Evolutionary conservation across 2,113 vertebrate genomes (phyloP).

Genomic region (Mesocricetus auratus): DNA sequence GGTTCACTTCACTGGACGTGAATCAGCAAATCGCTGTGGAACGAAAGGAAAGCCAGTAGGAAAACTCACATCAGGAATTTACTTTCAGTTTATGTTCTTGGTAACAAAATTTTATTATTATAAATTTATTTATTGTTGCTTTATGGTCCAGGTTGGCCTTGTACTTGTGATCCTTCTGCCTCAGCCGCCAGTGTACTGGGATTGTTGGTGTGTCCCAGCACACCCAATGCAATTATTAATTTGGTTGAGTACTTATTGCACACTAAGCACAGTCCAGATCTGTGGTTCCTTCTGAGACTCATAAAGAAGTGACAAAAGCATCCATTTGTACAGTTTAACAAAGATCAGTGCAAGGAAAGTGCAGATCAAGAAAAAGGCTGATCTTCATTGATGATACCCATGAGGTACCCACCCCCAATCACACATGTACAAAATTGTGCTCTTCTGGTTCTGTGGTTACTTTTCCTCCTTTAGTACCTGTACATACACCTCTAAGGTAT

Average conservation of each 20-base stretch:
- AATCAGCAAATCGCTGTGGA: not conserved
- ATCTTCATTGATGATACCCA: not conserved
- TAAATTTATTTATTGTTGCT: not conserved
- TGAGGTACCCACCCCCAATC: not conserved
- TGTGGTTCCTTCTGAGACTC: not conserved
- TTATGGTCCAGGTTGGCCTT: not conserved
- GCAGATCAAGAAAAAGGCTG: not conserved
- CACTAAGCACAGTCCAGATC: no score
- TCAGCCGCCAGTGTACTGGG: not conserved
- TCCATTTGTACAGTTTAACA: not conserved
- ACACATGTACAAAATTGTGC: no score
- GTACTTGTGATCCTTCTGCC: not conserved
- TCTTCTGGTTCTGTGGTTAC: not conserved
- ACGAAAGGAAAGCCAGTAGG: not conserved
- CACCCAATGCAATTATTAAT: not conserved
- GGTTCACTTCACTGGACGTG: not conserved
- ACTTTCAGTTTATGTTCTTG: not conserved
- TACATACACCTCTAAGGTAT: not conserved
- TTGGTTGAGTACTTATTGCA: not conserved
- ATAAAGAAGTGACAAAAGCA: not conserved
- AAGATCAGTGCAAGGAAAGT: not conserved
- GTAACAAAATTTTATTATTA: not conserved
- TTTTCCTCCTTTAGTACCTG: fast-evolving
- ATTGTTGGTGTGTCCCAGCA: not conserved
- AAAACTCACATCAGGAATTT: not conserved